Evolutionary conservation across 2,113 vertebrate species (phyloP).

Genomic region (Sander lucioperca): DNA sequence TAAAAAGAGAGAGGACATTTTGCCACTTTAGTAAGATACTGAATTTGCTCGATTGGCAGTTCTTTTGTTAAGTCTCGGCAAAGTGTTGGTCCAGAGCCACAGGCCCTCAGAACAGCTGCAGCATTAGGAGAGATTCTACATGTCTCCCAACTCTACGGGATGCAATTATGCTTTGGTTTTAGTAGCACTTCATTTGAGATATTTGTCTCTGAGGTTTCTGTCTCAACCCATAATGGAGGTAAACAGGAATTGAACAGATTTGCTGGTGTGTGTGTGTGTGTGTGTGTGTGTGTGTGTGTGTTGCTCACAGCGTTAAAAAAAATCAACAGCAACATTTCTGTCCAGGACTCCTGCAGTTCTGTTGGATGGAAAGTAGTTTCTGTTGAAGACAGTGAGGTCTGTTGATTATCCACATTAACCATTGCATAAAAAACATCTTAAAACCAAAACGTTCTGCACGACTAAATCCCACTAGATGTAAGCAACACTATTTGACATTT

Average conservation of each 20-base stretch:
- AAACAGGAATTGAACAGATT: too few relatives aligned
- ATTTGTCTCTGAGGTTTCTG: background rate
- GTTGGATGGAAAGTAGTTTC: background rate
- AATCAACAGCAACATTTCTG: too few relatives aligned
- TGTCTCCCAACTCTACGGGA: background rate
- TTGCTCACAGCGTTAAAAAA: too few relatives aligned
- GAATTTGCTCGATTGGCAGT: background rate
- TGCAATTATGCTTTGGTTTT: background rate
- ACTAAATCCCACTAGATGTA: background rate
- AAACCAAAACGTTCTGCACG: background rate
- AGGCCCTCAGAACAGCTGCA: too few relatives aligned
- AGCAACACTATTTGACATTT: background rate
- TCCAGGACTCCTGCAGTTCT: background rate
- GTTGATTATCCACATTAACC: background rate
- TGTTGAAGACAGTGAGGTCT: background rate
- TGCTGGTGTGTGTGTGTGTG: too few relatives aligned
- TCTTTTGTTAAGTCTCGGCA: background rate
- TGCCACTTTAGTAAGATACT: background rate
- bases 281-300: too few relatives aligned
- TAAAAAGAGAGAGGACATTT: background rate
- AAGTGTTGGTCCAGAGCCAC: background rate
- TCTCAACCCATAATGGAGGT: background rate
- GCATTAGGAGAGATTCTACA: too few relatives aligned
- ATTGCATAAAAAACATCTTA: too few relatives aligned
- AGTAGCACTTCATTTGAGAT: background rate